These are phyloP conservation scores for Prochilodus magdalenae DNA, from an alignment of 2,113 vertebrate genomes.

Conservation along the genomic window DNA sequence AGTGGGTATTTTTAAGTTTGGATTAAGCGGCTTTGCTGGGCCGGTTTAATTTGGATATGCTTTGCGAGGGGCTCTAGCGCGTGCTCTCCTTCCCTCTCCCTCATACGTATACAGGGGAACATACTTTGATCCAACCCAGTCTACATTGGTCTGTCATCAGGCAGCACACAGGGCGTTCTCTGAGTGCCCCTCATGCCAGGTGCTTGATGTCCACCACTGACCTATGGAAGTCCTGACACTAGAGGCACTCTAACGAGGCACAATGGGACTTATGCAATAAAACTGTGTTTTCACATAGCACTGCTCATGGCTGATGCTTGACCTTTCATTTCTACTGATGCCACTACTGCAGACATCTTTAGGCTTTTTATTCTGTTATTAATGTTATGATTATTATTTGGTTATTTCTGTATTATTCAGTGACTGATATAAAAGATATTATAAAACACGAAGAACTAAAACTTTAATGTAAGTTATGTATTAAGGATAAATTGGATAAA, in stretches of 20 bases:
- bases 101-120: not conserved
- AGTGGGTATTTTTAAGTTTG: constrained; percentile 34
- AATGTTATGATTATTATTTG: too few species aligned
- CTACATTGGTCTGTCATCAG: constrained; percentile 61
- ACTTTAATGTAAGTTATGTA: too few species aligned
- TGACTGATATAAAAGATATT: too few species aligned
- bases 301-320: constrained; percentile 41
- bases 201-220: constrained; percentile 38
- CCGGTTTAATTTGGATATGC: constrained; percentile 44
- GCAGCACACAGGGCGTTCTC: constrained; percentile 50
- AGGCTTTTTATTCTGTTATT: too few species aligned
- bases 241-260: constrained; percentile 41
- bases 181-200: constrained; percentile 58
- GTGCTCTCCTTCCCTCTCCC: constrained; percentile 1
- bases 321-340: constrained; percentile 7
- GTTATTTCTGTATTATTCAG: too few species aligned
- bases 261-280: constrained; percentile 41
- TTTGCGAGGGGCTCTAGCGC: not conserved
- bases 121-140: constrained; percentile 62
- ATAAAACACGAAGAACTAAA: too few species aligned
- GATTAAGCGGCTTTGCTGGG: constrained; percentile 54
- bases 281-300: constrained; percentile 51
- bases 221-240: constrained; percentile 40
- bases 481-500: too few species aligned
- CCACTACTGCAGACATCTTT: too few species aligned